These are phyloP conservation scores for Macroteleia sp. DNA, from an alignment of 2,888 invertebrate genomes.

Conservation along the genomic window DNA sequence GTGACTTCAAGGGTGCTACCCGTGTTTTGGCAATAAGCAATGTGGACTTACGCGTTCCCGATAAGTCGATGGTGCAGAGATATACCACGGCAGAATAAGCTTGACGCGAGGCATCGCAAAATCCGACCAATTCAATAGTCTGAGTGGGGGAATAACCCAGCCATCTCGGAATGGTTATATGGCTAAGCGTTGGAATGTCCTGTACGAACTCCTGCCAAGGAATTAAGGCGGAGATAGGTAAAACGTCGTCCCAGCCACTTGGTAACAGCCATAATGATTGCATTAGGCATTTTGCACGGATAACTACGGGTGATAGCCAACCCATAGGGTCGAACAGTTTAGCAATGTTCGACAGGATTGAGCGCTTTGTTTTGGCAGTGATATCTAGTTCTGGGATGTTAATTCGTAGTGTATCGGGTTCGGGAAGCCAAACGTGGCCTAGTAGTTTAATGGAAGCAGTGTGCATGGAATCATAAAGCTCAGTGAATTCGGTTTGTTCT, in stretches of 20 bases:
- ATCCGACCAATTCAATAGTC: background rate
- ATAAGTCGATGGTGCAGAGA: too few relatives aligned
- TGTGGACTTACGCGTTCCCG: too few relatives aligned
- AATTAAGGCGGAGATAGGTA: too few relatives aligned
- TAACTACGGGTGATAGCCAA: background rate
- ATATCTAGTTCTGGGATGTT: background rate
- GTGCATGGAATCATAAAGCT: too few relatives aligned
- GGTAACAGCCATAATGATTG: background rate
- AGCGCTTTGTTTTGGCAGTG: background rate
- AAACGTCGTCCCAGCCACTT: too few relatives aligned
- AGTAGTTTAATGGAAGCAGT: background rate
- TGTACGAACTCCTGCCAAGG: too few relatives aligned
- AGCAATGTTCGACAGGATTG: background rate
- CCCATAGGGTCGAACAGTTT: background rate
- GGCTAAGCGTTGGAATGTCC: too few relatives aligned
- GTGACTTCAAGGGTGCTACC: background rate
- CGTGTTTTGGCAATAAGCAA: background rate
- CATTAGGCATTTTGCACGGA: background rate
- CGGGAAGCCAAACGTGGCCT: background rate
- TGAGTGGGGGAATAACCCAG: too few relatives aligned
- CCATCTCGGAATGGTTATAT: too few relatives aligned
- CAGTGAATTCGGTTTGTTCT: too few relatives aligned
- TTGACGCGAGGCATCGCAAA: background rate
- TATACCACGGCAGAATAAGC: background rate
- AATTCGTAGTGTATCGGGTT: background rate